phyloP scores from a whole-genome alignment of 1,140 invertebrate genomes.

The Dreissena polymorpha region DNA sequence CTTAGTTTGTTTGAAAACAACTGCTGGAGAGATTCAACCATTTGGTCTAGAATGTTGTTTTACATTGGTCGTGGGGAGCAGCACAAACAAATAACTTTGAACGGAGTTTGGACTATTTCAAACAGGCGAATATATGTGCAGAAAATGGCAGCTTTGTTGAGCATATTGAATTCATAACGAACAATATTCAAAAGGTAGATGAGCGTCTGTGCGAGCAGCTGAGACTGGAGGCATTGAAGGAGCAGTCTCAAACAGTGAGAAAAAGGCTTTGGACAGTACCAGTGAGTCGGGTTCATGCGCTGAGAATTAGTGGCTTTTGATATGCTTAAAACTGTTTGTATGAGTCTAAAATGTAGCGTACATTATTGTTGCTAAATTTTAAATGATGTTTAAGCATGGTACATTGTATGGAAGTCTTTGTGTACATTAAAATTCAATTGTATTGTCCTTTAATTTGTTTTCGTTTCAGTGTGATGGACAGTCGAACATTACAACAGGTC shows the following conservation, averaged over 20 bases:
- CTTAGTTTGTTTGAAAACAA: constrained; percentile 37
- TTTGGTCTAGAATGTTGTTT: constrained; percentile 44
- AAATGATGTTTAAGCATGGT: no score
- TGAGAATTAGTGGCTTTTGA: no score
- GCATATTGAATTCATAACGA: constrained; percentile 23
- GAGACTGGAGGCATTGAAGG: neutral
- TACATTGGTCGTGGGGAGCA: constrained; percentile 36
- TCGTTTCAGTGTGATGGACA: no score
- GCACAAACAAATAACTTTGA: constrained; percentile 31
- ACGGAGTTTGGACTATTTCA: constrained; percentile 22
- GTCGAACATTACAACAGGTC: no score
- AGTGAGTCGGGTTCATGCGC: neutral
- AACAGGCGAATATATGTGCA: constrained; percentile 9
- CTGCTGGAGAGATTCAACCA: constrained; percentile 37
- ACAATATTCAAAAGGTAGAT: constrained; percentile 10
- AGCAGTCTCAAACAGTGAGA: neutral
- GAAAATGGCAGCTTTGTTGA: constrained; percentile 3
- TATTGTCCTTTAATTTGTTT: no score
- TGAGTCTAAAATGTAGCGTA: no score
- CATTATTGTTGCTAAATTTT: no score
- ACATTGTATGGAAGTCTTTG: no score
- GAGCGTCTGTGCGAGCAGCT: neutral
- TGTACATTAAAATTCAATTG: no score
- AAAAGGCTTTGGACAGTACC: neutral
- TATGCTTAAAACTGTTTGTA: no score